phyloP scores from a whole-genome alignment of 2,888 invertebrate species.

The Euspilapteryx auroguttella region DNA sequence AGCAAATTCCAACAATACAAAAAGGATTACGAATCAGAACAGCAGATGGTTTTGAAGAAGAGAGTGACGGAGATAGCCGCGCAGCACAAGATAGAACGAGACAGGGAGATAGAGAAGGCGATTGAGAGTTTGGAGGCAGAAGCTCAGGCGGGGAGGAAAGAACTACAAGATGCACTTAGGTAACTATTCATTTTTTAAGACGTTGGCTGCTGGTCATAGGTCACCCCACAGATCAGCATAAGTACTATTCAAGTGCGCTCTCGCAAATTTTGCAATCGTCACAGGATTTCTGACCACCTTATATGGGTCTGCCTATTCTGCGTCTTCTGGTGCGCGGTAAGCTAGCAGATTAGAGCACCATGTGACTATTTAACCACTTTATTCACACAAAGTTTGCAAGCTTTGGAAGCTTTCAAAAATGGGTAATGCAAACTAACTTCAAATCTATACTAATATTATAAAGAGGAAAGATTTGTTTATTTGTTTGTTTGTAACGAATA shows the following conservation, averaged over 20 bases:
- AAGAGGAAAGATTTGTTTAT: no score
- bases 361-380: no score
- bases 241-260: no score
- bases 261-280: no score
- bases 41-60: conserved; percentile 61
- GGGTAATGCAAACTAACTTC: no score
- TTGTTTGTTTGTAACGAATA: no score
- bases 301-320: neutral
- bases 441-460: no score
- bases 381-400: no score
- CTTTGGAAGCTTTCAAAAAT: no score
- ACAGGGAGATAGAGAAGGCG: conserved; percentile 76
- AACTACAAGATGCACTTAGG: conserved; percentile 64
- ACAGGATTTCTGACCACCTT: neutral
- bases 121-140: conserved; percentile 71
- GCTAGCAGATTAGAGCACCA: no score
- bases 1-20: conserved; percentile 67
- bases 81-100: conserved; percentile 72
- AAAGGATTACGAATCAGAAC: conserved; percentile 64
- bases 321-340: neutral
- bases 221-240: no score
- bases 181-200: conserved; percentile 9
- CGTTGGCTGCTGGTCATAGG: neutral
- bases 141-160: conserved; percentile 58
- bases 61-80: conserved; percentile 70